Base-by-base conservation (phyloP, 2,797 vertebrate species). In the Fringilla coelebs region DNA sequence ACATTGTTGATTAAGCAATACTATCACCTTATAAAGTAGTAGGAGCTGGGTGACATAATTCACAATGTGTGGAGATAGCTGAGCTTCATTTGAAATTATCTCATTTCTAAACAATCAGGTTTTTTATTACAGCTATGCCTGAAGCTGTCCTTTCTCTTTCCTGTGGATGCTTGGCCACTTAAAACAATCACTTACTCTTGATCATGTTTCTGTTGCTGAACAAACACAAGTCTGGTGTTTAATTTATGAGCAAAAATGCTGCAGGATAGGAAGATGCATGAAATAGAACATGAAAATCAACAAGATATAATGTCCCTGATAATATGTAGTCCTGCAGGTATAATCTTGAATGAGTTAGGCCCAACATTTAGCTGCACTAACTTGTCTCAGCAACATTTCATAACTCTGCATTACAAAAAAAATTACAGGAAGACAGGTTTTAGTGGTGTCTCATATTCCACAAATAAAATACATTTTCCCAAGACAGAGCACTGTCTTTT, bases 171-270 rank as follows among this genome's bases (percentile, higher is more conserved):
- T 65, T 51, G 62, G 40, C 62, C 66, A 78, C 43, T 26, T 22
- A 85, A 75, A 91, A 51, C 26, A 86, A 54, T 72, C 0, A 1
- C 68, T 95, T 84, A 45, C 29, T 43, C 36, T 36, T 36, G 48
- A 40, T 67, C 60, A 51, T 40, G 28, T 68, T 92, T 87, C 58
- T 40, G 2, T 51, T 31, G 28, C 41, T 91, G 81, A 90, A 92
- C 32, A 73, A 79, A 72, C 17, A 43, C 32, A 21, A 73, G 24
- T 57, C 21, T 92, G 26, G n/a, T 83, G 32, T 71, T 87, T 89
- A 89, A 85, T 92, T 81, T 87, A 76, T 71, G 49, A 93, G 20
- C 6, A 85, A 93, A 91, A 95, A 82, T 71, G 51, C 58, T 88
- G 32, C 70, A 83, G 74, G 46, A 85, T 38, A 20, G 55, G 26